These are phyloP conservation scores for Indicator maculatus DNA, from an alignment of 2,113 vertebrate species.

Conservation along the genomic window DNA sequence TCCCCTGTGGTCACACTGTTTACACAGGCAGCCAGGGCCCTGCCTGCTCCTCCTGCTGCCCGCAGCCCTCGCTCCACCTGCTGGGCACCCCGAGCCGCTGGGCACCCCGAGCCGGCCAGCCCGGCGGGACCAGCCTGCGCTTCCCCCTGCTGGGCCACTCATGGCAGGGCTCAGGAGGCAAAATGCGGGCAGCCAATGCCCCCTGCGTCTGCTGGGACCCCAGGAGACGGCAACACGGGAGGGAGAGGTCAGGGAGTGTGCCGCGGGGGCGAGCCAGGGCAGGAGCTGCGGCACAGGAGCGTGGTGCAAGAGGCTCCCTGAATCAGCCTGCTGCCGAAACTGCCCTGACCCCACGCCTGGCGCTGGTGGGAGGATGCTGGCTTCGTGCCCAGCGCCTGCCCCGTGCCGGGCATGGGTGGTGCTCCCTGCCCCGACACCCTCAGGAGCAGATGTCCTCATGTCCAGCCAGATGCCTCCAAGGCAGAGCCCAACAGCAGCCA, in stretches of 20 bases:
- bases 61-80: not conserved
- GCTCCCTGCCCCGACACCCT: not conserved
- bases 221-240: fast-evolving
- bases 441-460: fast-evolving
- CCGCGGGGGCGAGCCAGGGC: not conserved
- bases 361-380: not conserved
- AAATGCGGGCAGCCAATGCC: fast-evolving
- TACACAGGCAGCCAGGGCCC: not conserved
- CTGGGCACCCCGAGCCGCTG: fast-evolving
- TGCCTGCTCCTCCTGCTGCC: not conserved
- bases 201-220: not conserved
- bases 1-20: slow-evolving; percentile 55
- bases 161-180: not conserved
- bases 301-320: slow-evolving; percentile 1
- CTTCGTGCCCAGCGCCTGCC: not conserved
- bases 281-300: not conserved
- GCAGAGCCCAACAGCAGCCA: fast-evolving
- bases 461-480: fast-evolving
- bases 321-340: slow-evolving; percentile 42
- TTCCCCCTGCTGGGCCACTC: not conserved
- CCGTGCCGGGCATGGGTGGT: not conserved
- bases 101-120: fast-evolving
- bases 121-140: not conserved
- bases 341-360: not conserved
- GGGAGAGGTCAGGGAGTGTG: not conserved